Conservation (phyloP, 2,797 vertebrate genomes). For the Gymnoscopelus braueri region DNA sequence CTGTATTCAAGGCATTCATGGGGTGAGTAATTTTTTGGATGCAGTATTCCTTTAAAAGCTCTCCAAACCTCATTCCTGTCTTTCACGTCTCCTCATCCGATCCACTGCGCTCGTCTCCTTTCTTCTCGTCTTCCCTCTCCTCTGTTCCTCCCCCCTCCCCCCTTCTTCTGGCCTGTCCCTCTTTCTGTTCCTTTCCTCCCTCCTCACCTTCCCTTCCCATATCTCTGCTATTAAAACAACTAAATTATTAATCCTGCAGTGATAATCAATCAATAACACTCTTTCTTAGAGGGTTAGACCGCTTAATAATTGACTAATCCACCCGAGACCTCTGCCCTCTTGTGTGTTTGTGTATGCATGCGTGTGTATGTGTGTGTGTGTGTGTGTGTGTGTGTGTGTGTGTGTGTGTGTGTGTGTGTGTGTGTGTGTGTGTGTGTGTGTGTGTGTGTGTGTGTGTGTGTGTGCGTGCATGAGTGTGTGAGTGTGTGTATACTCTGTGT, state of each 20-base stretch:
- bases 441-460: constrained; percentile 40
- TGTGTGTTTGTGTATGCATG: background rate
- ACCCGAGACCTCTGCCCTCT: constrained; percentile 73
- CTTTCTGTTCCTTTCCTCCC: constrained; percentile 59
- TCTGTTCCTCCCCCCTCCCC: constrained; percentile 15
- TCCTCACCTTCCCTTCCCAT: constrained; percentile 63
- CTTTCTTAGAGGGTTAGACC: constrained; percentile 91
- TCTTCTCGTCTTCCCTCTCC: constrained; percentile 8
- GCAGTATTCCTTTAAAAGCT: no score
- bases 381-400: constrained; percentile 4
- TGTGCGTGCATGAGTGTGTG: no score
- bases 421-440: constrained; percentile 28
- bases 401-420: constrained; percentile 20
- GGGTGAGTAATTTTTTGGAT: no score
- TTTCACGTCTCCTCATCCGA: constrained; percentile 14
- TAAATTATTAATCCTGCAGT: constrained; percentile 93
- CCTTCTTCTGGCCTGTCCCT: constrained; percentile 25
- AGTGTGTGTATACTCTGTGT: background rate
- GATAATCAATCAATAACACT: constrained; percentile 91
- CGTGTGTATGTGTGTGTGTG: constrained; percentile 12
- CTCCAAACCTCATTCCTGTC: background rate
- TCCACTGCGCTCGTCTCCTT: constrained; percentile 13
- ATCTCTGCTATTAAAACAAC: constrained; percentile 82
- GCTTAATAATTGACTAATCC: constrained; percentile 95
- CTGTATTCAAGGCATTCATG: no score